These are phyloP conservation scores for Mus pahari DNA, from an alignment of 2,113 vertebrate genomes.

Conservation along the genomic window DNA sequence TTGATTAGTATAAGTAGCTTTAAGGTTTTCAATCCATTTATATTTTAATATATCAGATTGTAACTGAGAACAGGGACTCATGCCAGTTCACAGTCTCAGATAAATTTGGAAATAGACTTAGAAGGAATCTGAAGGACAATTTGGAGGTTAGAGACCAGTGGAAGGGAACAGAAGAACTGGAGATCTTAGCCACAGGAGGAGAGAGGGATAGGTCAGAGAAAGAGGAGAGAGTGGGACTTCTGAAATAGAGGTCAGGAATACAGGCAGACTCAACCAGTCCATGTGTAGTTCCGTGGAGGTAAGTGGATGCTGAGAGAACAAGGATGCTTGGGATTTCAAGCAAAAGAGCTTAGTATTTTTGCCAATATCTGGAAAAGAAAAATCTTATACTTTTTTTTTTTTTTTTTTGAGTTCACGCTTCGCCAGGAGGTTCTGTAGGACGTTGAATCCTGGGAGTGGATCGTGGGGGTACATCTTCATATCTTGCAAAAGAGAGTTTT, in stretches of 20 bases:
- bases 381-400: background rate
- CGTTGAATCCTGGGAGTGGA: background rate
- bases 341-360: background rate
- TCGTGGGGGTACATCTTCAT: background rate
- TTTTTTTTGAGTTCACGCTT: background rate
- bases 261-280: background rate
- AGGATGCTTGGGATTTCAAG: background rate
- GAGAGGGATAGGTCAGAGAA: background rate
- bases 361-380: background rate
- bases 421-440: background rate
- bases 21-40: slow-evolving; percentile 17
- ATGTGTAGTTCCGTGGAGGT: too few species aligned
- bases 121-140: background rate
- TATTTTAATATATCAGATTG: background rate
- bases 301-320: background rate
- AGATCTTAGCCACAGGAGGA: too few species aligned
- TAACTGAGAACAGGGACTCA: background rate
- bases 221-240: too few species aligned
- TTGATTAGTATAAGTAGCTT: background rate
- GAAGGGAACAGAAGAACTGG: background rate
- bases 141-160: background rate
- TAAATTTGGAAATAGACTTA: background rate
- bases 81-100: background rate
- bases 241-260: background rate
- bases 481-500: background rate